Conservation (phyloP, 1,140 invertebrate species). For the Caenorhabditis remanei region DNA sequence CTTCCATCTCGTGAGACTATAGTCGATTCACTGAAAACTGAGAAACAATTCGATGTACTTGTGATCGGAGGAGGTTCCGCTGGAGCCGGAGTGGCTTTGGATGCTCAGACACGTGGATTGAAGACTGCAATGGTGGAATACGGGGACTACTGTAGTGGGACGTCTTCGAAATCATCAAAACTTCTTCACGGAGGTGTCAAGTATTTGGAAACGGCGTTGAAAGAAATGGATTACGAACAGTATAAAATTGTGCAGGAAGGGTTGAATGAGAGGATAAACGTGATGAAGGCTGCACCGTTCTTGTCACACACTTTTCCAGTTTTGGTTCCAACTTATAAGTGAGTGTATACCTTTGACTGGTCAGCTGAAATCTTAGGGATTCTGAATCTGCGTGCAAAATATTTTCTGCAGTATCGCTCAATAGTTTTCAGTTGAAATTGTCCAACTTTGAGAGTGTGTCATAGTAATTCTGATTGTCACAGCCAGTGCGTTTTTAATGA, state of each 20-base stretch:
- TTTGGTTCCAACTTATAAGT: slow-evolving; percentile 97
- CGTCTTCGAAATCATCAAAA: slow-evolving; percentile 93
- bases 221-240: slow-evolving; percentile 83
- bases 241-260: slow-evolving; percentile 98
- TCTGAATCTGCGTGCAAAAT: too few relatives aligned
- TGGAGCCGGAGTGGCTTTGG: slow-evolving; percentile 88
- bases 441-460: too few relatives aligned
- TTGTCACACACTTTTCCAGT: slow-evolving; percentile 95
- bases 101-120: slow-evolving; percentile 90
- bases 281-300: slow-evolving; percentile 95
- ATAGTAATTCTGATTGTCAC: too few relatives aligned
- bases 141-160: slow-evolving; percentile 97
- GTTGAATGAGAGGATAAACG: slow-evolving; percentile 90
- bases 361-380: neutral
- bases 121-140: slow-evolving; percentile 95
- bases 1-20: neutral
- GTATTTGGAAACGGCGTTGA: slow-evolving; percentile 90
- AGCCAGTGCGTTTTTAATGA: too few relatives aligned
- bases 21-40: slow-evolving; percentile 8
- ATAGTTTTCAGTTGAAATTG: too few relatives aligned
- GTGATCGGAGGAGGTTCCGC: slow-evolving; percentile 96
- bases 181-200: slow-evolving; percentile 95
- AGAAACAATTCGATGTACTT: slow-evolving; percentile 86
- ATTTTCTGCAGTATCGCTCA: too few relatives aligned
- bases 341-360: slow-evolving; percentile 79